Base-by-base conservation (phyloP, 64 coral and sea anemone genomes). In the Dendronephthya gigantea region DNA sequence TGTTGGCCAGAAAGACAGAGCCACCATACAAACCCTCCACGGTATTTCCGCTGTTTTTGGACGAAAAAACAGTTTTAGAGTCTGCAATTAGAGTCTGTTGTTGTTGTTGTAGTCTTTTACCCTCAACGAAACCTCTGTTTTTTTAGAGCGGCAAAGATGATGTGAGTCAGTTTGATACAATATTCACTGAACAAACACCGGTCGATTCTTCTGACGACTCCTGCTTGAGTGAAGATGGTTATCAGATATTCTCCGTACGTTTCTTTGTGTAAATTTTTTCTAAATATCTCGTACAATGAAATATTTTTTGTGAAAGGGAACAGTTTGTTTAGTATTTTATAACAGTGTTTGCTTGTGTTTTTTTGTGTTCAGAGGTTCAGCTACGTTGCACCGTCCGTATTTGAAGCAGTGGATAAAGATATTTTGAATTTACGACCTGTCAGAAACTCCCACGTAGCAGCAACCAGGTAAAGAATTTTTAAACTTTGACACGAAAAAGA, bases 121-220 rank as follows among this genome's bases (percentile, higher is more conserved):
- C 6, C 19, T 30, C 19, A 38, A 25, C 0, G 76, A 19, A 75
- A 11, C 48, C 66, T 23, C 40, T 86, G 40, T 72, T 1, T 25
- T 62, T 62, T 52, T 39, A 96, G 94, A 88, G 51, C 86, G 94
- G 94, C 9, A 91, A 96, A 66, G 94, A 96, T 14, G 94, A 96
- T 84, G 94, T 96, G 0, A 96, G 94, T 86, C 94, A 96, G 48
- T 96, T 96, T 96, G 94, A 96, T 43, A 92, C 88, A 68, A 96
- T 92, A 82, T 96, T 96, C 50, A 96, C 94, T 13, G 88, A 58
- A 86, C 94, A 96, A 48, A 90, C 94, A 32, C 94, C 94, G 2
- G 85, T 96, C 23, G 94, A 96, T 75, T 96, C 94, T 31, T 91
- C 94, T 32, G 94, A 92, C 38, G 94, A 96, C 45, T 92, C 91